Evolutionary conservation across 2,888 invertebrate species (phyloP).

Genomic region (Syritta pipiens): DNA sequence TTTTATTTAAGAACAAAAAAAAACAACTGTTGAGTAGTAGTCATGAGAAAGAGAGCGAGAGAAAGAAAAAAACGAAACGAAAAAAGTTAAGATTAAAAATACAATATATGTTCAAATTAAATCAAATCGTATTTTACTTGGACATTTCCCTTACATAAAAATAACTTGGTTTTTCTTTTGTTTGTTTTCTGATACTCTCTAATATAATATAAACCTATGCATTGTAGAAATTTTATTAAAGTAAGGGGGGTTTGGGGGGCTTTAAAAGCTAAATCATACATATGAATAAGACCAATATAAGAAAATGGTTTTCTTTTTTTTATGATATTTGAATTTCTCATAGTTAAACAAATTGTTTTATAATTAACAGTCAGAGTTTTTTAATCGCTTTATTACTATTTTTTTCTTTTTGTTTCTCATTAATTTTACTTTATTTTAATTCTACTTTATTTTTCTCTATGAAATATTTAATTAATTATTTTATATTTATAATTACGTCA

Average conservation of each 20-base stretch:
- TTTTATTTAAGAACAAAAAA: constrained; percentile 14
- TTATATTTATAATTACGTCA: constrained; percentile 73
- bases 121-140: constrained; percentile 71
- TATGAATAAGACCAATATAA: constrained; percentile 69
- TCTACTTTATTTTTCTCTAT: constrained; percentile 71
- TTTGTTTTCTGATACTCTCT: constrained; percentile 62
- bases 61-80: too few species aligned
- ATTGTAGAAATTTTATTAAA: constrained; percentile 62
- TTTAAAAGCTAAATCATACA: constrained; percentile 71
- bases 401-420: too few species aligned
- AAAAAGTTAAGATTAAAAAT: constrained; percentile 53
- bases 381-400: constrained; percentile 72
- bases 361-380: constrained; percentile 80
- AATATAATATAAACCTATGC: constrained; percentile 69
- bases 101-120: constrained; percentile 57
- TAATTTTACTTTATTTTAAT: constrained; percentile 72
- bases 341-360: constrained; percentile 78
- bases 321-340: constrained; percentile 69
- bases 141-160: constrained; percentile 71
- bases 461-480: constrained; percentile 71
- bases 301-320: constrained; percentile 66
- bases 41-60: constrained; percentile 25
- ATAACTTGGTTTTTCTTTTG: constrained; percentile 38
- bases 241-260: too few species aligned
- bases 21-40: constrained; percentile 48